A percentile compares a stretch with the other conserved stretches of the same genome.
Evolutionary conservation across 30 jellyfish, hydroid and myxozoan species (phyloP).

Genomic region (Clytia hemisphaerica): DNA sequence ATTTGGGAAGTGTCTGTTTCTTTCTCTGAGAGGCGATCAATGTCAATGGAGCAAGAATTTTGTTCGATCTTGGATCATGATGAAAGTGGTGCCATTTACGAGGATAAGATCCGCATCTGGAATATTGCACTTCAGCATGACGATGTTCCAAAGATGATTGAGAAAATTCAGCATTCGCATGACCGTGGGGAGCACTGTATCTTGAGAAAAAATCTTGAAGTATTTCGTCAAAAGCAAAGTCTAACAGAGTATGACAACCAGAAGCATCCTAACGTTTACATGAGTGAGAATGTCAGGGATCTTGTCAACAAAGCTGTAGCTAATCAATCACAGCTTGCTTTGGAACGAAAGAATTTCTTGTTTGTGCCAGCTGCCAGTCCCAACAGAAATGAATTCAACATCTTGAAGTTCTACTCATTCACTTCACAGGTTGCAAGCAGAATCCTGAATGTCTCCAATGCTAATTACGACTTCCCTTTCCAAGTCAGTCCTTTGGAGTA

Average conservation of each 20-base stretch:
- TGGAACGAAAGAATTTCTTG: conserved; percentile 1
- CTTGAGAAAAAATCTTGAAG: conserved; percentile 29
- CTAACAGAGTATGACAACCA: background rate
- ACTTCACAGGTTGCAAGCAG: conserved; percentile 56
- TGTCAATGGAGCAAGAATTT: too few relatives aligned
- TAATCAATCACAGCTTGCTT: conserved; percentile 14
- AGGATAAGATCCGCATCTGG: conserved; percentile 72
- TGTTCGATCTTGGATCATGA: too few relatives aligned
- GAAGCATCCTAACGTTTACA: conserved; percentile 4
- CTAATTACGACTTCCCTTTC: conserved; percentile 61
- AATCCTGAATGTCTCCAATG: conserved; percentile 15
- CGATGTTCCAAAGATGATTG: conserved; percentile 44
- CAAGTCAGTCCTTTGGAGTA: conserved; percentile 67
- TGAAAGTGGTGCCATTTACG: conserved; percentile 35
- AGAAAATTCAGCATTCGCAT: conserved; percentile 40
- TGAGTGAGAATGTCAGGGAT: background rate
- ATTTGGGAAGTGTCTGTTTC: conserved; percentile 77
- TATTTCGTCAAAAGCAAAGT: too few relatives aligned
- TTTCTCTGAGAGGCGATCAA: conserved; percentile 62
- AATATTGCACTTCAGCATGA: conserved; percentile 47
- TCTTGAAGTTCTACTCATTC: conserved; percentile 57
- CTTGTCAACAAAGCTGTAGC: background rate
- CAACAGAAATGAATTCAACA: conserved; percentile 47
- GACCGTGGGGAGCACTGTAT: conserved; percentile 55
- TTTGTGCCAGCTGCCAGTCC: conserved; percentile 83